Conservation (phyloP, 1,140 invertebrate species). For the Paramacrobiotus metropolitanus region DNA sequence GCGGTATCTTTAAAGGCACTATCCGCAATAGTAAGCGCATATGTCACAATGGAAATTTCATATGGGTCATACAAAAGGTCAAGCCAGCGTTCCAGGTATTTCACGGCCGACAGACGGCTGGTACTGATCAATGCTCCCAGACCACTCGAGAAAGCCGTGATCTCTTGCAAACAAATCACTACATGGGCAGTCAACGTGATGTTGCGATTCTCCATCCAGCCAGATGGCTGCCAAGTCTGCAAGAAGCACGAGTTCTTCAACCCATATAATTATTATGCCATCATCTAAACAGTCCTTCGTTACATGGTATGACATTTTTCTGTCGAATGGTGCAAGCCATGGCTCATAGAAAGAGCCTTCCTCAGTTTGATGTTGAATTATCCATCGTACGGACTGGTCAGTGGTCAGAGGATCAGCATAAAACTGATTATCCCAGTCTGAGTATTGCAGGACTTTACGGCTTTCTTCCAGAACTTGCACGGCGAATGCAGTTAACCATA, state of each 20-base stretch:
- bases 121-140: conserved; percentile 15
- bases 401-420: conserved; percentile 67
- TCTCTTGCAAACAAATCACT: conserved; percentile 50
- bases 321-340: conserved; percentile 42
- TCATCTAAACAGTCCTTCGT: too few species aligned
- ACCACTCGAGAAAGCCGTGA: conserved; percentile 37
- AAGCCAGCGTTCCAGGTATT: conserved; percentile 61
- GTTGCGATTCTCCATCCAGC: conserved; percentile 38
- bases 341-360: conserved; percentile 65
- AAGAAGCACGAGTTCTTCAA: too few species aligned
- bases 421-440: conserved; percentile 75
- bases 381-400: conserved; percentile 42
- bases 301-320: conserved; percentile 52
- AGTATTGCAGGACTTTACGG: conserved; percentile 34
- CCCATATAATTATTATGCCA: too few species aligned
- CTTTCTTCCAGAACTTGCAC: conserved; percentile 61
- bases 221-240: conserved; percentile 17
- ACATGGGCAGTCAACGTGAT: conserved; percentile 70
- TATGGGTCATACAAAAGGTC: conserved; percentile 48
- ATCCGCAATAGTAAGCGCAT: conserved; percentile 53
- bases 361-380: conserved; percentile 47
- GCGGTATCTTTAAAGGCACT: conserved; percentile 52
- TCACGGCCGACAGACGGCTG: conserved; percentile 35
- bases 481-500: conserved; percentile 56
- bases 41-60: conserved; percentile 60